phyloP scores from a whole-genome alignment of 2,113 vertebrate species.

The Setophaga kirtlandii region DNA sequence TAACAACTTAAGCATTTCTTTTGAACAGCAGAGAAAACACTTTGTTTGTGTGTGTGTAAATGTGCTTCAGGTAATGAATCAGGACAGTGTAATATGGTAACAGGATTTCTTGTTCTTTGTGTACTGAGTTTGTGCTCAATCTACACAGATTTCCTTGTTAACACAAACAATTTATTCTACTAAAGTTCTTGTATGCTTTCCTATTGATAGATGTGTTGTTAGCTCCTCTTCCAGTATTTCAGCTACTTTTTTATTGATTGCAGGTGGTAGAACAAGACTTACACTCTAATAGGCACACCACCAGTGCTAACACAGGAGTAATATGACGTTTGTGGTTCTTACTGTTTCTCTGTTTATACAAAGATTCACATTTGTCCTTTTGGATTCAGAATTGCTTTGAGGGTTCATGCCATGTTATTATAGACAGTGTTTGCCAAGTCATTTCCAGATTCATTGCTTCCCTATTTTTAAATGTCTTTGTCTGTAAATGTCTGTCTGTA shows the following conservation, averaged over 20 bases:
- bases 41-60: background rate
- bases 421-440: background rate
- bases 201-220: background rate
- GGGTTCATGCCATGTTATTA: background rate
- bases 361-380: background rate
- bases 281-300: background rate
- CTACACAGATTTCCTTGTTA: background rate
- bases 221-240: background rate
- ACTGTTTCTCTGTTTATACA: background rate
- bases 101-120: background rate
- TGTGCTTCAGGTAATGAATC: background rate
- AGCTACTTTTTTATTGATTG: background rate
- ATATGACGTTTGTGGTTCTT: background rate
- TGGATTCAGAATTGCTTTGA: background rate
- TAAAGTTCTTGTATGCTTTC: background rate
- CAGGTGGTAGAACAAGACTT: background rate
- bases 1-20: background rate
- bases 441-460: background rate
- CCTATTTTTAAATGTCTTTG: background rate
- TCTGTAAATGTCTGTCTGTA: background rate
- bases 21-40: background rate
- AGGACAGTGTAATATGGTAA: background rate
- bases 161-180: background rate
- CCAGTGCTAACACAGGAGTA: background rate
- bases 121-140: background rate